Evolutionary conservation across 2,888 invertebrate species (phyloP).

Genomic region (Litoditis marina): DNA sequence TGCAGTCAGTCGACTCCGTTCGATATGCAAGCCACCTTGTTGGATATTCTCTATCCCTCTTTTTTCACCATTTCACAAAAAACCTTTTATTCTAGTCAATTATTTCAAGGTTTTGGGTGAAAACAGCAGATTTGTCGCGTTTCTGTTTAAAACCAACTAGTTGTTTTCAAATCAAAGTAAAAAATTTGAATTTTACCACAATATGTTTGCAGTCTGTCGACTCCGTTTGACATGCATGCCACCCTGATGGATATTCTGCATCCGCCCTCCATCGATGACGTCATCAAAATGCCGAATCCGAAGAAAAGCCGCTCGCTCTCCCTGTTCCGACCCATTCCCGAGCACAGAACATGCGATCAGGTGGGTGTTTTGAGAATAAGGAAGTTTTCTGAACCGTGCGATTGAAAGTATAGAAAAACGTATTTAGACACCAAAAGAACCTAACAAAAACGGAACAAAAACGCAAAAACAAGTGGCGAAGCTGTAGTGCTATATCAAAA

Average conservation of each 20-base stretch:
- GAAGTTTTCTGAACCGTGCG: too few species aligned
- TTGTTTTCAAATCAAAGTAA: background rate
- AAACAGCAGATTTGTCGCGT: too few species aligned
- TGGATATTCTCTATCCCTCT: constrained; percentile 69
- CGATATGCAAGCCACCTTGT: constrained; percentile 79
- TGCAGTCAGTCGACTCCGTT: constrained; percentile 74
- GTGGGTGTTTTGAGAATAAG: too few species aligned
- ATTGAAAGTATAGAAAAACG: too few species aligned
- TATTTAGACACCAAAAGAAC: too few species aligned
- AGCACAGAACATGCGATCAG: constrained; percentile 41
- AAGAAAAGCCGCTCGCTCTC: constrained; percentile 38
- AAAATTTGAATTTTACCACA: constrained; percentile 62
- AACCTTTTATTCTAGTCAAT: background rate
- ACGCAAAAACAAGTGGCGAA: too few species aligned
- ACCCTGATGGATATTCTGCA: constrained; percentile 75
- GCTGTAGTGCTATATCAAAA: too few species aligned
- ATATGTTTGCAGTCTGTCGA: constrained; percentile 69
- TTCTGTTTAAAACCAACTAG: too few species aligned
- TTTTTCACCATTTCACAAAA: too few species aligned
- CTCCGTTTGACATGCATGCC: constrained; percentile 84
- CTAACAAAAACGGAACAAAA: too few species aligned
- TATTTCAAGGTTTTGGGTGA: background rate
- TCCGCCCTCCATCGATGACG: constrained; percentile 34
- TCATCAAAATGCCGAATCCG: constrained; percentile 11
- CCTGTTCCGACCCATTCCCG: constrained; percentile 48